These are phyloP conservation scores for Arrhopalites spinosus DNA, from an alignment of 2,888 invertebrate species.

Conservation along the genomic window DNA sequence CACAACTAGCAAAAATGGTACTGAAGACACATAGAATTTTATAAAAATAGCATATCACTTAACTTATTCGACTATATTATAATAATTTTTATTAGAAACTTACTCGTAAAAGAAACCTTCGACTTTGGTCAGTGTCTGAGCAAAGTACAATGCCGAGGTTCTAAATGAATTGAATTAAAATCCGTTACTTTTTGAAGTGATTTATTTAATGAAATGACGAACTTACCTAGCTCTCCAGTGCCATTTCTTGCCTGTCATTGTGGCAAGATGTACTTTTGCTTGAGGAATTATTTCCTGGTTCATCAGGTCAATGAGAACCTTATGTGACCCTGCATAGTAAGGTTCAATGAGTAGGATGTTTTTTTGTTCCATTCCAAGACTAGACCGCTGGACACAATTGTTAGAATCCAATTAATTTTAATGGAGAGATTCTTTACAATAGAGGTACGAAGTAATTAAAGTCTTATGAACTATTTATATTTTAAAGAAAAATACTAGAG, in stretches of 20 bases:
- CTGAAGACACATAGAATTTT: neutral
- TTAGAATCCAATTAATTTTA: too few relatives aligned
- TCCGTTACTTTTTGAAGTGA: too few relatives aligned
- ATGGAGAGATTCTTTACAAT: too few relatives aligned
- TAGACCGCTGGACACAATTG: too few relatives aligned
- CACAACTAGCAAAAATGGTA: slow-evolving; percentile 61
- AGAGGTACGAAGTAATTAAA: too few relatives aligned
- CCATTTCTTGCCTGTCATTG: slow-evolving; percentile 75
- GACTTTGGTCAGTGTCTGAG: slow-evolving; percentile 65
- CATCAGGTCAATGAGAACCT: slow-evolving; percentile 60
- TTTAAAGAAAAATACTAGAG: too few relatives aligned
- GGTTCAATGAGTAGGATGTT: slow-evolving; percentile 70
- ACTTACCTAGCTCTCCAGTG: slow-evolving; percentile 69
- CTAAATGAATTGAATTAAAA: slow-evolving; percentile 57
- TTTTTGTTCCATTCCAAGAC: too few relatives aligned
- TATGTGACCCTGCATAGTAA: slow-evolving; percentile 75
- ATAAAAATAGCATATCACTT: neutral
- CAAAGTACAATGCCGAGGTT: slow-evolving; percentile 69
- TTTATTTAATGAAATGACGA: too few relatives aligned
- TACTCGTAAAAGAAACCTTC: slow-evolving; percentile 59
- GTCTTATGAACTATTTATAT: too few relatives aligned
- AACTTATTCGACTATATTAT: slow-evolving; percentile 8
- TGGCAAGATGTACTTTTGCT: slow-evolving; percentile 61
- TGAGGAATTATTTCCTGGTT: slow-evolving; percentile 43
- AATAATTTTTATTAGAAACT: neutral